A percentile compares a stretch with the other conserved stretches of the same genome.
Evolutionary conservation across 2,113 vertebrate species (phyloP).

Genomic region (Ciconia boyciana): DNA sequence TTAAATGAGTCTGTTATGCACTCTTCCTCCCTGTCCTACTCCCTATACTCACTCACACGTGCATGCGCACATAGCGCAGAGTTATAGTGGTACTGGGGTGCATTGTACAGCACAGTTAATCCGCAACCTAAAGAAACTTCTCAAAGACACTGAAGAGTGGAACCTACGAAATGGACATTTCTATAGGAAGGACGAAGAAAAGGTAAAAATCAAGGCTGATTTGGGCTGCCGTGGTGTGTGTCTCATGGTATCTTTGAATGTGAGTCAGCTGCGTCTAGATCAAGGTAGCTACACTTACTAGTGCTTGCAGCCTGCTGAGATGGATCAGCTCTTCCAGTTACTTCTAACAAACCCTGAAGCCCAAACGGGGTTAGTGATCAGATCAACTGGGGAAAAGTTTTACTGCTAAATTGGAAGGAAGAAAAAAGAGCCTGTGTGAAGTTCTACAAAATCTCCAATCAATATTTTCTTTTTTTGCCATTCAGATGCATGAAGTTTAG

Average conservation of each 20-base stretch:
- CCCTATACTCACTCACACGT: not conserved
- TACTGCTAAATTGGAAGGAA: not conserved
- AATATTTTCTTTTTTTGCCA: not conserved
- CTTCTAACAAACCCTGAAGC: not conserved
- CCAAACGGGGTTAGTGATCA: not conserved
- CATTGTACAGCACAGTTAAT: not conserved
- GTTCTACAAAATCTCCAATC: not conserved
- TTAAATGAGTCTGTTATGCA: not conserved
- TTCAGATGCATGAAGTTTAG: not conserved
- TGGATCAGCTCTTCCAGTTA: not conserved
- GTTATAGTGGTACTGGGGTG: not conserved
- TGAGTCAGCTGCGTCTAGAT: not conserved
- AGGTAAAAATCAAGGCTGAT: not conserved
- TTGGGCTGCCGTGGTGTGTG: not conserved
- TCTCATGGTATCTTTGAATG: not conserved
- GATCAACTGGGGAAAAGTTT: not conserved
- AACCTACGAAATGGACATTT: not conserved
- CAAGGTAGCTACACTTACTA: not conserved
- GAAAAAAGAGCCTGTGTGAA: not conserved
- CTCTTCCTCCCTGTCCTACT: not conserved
- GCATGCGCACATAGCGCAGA: not conserved
- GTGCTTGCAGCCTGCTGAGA: not conserved
- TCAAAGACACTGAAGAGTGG: not conserved
- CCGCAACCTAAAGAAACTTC: not conserved
- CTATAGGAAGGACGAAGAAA: not conserved